Percentiles rank a stretch among this genome's conserved stretches.
Conservation (phyloP, 2,888 invertebrate genomes). For the Tromatobia lineatoria region DNA sequence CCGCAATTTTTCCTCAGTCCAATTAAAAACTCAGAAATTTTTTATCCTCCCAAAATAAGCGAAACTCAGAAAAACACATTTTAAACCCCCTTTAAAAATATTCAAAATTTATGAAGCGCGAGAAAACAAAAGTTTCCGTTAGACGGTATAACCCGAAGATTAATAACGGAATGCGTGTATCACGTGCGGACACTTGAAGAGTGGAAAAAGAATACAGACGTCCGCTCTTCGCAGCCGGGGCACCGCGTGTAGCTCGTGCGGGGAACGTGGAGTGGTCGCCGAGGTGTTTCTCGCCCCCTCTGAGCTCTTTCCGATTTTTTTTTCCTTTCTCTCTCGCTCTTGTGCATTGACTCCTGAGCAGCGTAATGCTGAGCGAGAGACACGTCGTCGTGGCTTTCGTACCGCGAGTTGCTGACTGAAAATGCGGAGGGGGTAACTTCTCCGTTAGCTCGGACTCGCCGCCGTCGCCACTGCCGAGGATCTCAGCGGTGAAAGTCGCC, state of each 20-base stretch:
- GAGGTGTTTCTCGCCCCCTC: conserved; percentile 17
- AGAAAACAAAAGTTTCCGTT: neutral
- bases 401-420: conserved; percentile 55
- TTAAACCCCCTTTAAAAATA: too few species aligned
- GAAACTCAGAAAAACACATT: neutral
- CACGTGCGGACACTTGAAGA: conserved; percentile 68
- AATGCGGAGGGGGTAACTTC: neutral
- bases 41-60: neutral
- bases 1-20: too few species aligned
- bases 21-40: neutral
- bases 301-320: neutral
- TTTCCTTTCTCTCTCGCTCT: neutral
- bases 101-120: neutral
- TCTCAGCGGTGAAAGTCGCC: conserved; percentile 83
- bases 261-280: neutral
- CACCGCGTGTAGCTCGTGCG: conserved; percentile 23
- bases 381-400: conserved; percentile 40
- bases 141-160: neutral
- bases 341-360: neutral
- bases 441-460: conserved; percentile 43
- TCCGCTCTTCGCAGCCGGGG: conserved; percentile 16
- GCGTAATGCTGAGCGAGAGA: neutral
- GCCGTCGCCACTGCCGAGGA: conserved; percentile 58
- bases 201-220: conserved; percentile 9
- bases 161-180: conserved; percentile 41